phyloP scores from a whole-genome alignment of 2,888 invertebrate species.

The Lithophane leautieri region DNA sequence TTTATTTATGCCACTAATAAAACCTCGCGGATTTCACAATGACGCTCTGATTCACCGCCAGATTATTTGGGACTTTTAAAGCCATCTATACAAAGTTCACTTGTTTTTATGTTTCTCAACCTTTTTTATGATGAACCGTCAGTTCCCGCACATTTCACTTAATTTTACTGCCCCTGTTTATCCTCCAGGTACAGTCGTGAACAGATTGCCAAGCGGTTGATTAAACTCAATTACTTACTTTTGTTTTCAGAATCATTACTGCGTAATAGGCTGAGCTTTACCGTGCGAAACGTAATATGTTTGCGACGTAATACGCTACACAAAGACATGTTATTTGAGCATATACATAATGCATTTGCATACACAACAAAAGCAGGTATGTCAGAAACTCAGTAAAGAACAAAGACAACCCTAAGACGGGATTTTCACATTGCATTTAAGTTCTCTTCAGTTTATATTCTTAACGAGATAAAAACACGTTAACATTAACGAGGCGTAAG shows the following conservation, averaged over 20 bases:
- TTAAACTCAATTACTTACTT: slow-evolving; percentile 59
- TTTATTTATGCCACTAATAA: slow-evolving; percentile 73
- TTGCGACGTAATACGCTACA: slow-evolving; percentile 17
- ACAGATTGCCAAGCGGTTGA: slow-evolving; percentile 59
- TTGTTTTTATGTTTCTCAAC: slow-evolving; percentile 71
- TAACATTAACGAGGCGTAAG: slow-evolving; percentile 50
- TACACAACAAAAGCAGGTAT: slow-evolving; percentile 32
- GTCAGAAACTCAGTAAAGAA: slow-evolving; percentile 24
- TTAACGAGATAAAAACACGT: slow-evolving; percentile 37
- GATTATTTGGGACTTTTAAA: slow-evolving; percentile 73
- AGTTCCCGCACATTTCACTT: slow-evolving; percentile 67
- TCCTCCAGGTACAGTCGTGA: slow-evolving; percentile 59
- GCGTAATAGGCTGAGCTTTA: slow-evolving; percentile 23
- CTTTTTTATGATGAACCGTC: slow-evolving; percentile 72
- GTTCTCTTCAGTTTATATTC: slow-evolving; percentile 26
- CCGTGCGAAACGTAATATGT: neutral
- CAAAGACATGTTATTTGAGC: slow-evolving; percentile 36
- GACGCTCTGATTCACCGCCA: slow-evolving; percentile 61
- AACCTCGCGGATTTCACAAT: slow-evolving; percentile 75
- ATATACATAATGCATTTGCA: slow-evolving; percentile 36
- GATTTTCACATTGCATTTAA: slow-evolving; percentile 37
- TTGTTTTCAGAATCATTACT: slow-evolving; percentile 48
- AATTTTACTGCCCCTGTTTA: slow-evolving; percentile 62
- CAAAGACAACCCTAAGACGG: slow-evolving; percentile 31
- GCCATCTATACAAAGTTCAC: slow-evolving; percentile 71